Evolutionary conservation across 2,797 vertebrate species (phyloP).

Genomic region (Sebastes hopkinsi): DNA sequence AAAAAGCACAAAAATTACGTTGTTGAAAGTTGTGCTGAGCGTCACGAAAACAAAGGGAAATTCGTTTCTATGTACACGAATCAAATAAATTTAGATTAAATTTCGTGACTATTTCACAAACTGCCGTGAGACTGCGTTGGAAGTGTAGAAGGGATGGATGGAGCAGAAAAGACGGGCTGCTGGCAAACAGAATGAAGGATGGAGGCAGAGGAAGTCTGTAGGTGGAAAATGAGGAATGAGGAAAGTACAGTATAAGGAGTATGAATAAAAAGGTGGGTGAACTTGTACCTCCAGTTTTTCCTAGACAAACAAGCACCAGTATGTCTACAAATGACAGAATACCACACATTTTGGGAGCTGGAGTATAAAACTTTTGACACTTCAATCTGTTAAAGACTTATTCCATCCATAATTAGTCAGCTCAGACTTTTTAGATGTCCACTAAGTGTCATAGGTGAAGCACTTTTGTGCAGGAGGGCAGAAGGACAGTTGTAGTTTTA

Average conservation of each 20-base stretch:
- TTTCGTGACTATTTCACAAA: too few relatives aligned
- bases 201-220: background rate
- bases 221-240: slow-evolving; percentile 3
- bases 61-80: too few relatives aligned
- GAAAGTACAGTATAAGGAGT: background rate
- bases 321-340: background rate
- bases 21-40: too few relatives aligned
- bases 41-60: too few relatives aligned
- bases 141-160: background rate
- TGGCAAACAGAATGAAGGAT: background rate
- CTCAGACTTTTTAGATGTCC: background rate
- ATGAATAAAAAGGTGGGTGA: background rate
- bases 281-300: background rate
- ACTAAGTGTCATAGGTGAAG: background rate
- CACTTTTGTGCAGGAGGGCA: background rate
- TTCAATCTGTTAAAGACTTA: background rate
- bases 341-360: fast-evolving
- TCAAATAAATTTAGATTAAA: too few relatives aligned
- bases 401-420: background rate
- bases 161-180: background rate
- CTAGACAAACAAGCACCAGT: background rate
- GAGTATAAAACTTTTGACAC: background rate
- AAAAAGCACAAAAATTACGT: too few relatives aligned
- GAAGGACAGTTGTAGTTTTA: background rate
- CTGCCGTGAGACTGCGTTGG: too few relatives aligned